A percentile compares a stretch with the other conserved stretches of the same genome.
These are phyloP conservation scores for Poecilia picta DNA, from an alignment of 2,797 vertebrate genomes.

Conservation along the genomic window DNA sequence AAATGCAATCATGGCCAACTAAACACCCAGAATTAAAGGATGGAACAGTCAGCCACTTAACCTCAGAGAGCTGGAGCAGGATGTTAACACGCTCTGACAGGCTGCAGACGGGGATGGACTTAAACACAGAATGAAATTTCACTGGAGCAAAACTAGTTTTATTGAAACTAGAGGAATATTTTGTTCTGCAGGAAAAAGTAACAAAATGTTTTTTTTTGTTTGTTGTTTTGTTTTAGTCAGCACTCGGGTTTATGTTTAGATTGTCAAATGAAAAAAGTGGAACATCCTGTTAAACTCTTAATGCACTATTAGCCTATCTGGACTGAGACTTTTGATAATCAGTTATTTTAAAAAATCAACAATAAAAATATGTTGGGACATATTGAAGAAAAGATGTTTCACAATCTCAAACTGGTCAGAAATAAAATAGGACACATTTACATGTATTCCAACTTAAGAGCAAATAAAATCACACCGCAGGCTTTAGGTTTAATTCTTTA, in stretches of 20 bases:
- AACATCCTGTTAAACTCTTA: not conserved
- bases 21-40: slow-evolving; percentile 50
- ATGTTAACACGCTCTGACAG: slow-evolving; percentile 31
- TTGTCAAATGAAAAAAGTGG: not conserved
- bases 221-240: not conserved
- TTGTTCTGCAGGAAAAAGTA: not conserved
- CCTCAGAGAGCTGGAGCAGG: slow-evolving; percentile 59
- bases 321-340: not conserved
- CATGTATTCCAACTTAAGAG: not conserved
- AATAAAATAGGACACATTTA: not conserved
- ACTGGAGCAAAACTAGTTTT: no score
- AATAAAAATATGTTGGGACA: not conserved
- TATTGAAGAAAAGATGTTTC: not conserved
- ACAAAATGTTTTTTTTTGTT: not conserved
- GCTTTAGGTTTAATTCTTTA: not conserved
- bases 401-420: not conserved
- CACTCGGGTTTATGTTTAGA: not conserved
- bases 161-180: not conserved
- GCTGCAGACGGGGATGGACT: not conserved
- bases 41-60: slow-evolving; percentile 68
- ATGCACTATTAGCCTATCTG: not conserved
- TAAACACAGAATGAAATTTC: no score
- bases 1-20: slow-evolving; percentile 22
- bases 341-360: not conserved
- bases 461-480: not conserved